A percentile compares a stretch with the other conserved stretches of the same genome.
These are phyloP conservation scores for Lobophora halterata DNA, from an alignment of 2,888 invertebrate genomes.

Conservation along the genomic window DNA sequence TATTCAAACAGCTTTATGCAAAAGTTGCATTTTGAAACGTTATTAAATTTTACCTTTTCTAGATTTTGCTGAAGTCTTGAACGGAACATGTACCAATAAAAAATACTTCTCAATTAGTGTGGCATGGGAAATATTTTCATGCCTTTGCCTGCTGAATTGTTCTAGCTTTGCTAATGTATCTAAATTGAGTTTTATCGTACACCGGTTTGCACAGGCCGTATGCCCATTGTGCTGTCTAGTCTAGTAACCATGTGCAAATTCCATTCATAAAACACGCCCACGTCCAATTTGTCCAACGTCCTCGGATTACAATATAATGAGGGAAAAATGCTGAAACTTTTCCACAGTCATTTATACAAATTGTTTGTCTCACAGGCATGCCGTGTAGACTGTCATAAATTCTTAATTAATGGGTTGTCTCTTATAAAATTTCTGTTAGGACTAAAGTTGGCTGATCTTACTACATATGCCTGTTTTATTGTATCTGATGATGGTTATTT, in stretches of 20 bases:
- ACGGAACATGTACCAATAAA: too few species aligned
- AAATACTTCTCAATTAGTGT: conserved; percentile 18
- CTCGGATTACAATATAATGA: conserved; percentile 60
- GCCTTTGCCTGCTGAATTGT: conserved; percentile 19
- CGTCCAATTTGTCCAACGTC: conserved; percentile 58
- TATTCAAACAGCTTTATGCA: conserved; percentile 39
- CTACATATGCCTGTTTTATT: neutral
- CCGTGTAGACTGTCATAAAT: conserved; percentile 13
- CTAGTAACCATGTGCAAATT: conserved; percentile 57
- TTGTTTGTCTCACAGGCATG: conserved; percentile 31
- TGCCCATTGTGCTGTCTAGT: conserved; percentile 36
- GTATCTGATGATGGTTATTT: too few species aligned
- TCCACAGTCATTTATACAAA: conserved; percentile 36
- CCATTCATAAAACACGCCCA: conserved; percentile 66
- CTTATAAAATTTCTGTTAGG: conserved; percentile 16
- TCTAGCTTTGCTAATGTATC: conserved; percentile 21
- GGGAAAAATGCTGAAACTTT: conserved; percentile 50
- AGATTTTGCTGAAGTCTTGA: too few species aligned
- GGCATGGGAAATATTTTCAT: conserved; percentile 2
- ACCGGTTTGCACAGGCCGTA: conserved; percentile 42
- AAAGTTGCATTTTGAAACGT: conserved; percentile 42
- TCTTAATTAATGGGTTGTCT: conserved; percentile 24
- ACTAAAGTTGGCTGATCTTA: neutral
- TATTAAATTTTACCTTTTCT: too few species aligned
- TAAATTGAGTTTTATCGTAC: conserved; percentile 34